These are phyloP conservation scores for Sinonovacula constricta DNA, from an alignment of 1,140 invertebrate species.

Conservation along the genomic window DNA sequence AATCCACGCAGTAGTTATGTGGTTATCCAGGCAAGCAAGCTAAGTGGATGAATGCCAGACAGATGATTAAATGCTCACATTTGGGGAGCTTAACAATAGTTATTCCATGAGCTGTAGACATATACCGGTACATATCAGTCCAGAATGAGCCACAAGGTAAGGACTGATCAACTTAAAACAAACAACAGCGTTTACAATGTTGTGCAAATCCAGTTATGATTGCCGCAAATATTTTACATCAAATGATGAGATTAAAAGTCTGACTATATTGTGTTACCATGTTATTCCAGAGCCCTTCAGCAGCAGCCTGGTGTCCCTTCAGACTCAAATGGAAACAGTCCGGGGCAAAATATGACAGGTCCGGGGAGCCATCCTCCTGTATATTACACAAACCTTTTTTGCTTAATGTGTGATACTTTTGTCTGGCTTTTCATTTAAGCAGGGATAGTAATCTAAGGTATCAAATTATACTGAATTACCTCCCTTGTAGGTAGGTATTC, in stretches of 20 bases:
- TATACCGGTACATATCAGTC: not conserved
- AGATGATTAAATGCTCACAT: too few species aligned
- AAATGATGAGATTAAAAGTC: not conserved
- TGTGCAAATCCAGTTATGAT: not conserved
- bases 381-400: too few species aligned
- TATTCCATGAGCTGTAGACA: not conserved
- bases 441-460: too few species aligned
- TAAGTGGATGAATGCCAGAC: too few species aligned
- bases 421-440: too few species aligned
- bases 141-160: not conserved
- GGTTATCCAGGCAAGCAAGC: too few species aligned
- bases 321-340: slow-evolving; percentile 87
- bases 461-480: too few species aligned
- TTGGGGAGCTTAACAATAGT: too few species aligned
- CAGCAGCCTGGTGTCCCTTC: slow-evolving; percentile 81
- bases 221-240: not conserved
- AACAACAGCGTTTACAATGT: not conserved
- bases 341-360: slow-evolving; percentile 82
- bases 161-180: not conserved
- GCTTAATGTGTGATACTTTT: too few species aligned
- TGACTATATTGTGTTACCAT: slow-evolving; percentile 60
- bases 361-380: slow-evolving; percentile 74
- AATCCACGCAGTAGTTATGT: too few species aligned
- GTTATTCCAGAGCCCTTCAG: slow-evolving; percentile 74
- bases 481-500: too few species aligned